phyloP scores from a whole-genome alignment of 1,140 invertebrate species.

The Drosophila nigrodunni region DNA sequence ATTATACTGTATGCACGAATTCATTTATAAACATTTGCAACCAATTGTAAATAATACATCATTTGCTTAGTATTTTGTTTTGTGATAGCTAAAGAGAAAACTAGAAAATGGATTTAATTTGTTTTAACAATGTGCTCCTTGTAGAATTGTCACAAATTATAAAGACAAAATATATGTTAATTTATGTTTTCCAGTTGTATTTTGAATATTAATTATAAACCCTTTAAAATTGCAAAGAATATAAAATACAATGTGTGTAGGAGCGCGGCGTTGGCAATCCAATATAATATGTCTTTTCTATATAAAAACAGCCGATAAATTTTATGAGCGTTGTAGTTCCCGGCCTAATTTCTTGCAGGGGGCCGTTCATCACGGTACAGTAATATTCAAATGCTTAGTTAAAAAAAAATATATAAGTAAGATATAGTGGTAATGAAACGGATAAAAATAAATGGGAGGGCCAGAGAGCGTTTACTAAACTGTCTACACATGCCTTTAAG shows the following conservation, averaged over 20 bases:
- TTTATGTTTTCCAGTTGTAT: constrained; percentile 29
- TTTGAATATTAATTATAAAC: constrained; percentile 71
- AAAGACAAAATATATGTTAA: constrained; percentile 36
- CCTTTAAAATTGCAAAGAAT: constrained; percentile 36
- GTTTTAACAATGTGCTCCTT: neutral
- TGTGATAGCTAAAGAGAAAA: constrained; percentile 60
- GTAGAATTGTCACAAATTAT: constrained; percentile 25
- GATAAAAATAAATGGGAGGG: constrained; percentile 1
- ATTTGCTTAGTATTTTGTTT: constrained; percentile 77
- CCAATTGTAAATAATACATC: constrained; percentile 43
- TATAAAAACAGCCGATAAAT: too few relatives aligned
- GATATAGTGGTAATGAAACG: neutral
- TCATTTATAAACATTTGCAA: constrained; percentile 19
- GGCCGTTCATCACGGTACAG: too few relatives aligned
- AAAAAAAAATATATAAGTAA: neutral
- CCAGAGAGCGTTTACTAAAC: constrained; percentile 35
- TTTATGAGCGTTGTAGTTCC: too few relatives aligned
- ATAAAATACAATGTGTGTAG: constrained; percentile 21
- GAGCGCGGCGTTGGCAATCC: constrained; percentile 26
- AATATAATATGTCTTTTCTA: constrained; percentile 32
- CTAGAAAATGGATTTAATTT: constrained; percentile 2
- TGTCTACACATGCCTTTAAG: constrained; percentile 62
- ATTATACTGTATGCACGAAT: neutral
- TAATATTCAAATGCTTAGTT: neutral
- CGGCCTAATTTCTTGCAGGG: too few relatives aligned